Conservation (phyloP, 2,113 vertebrate species). For the Ptychochromis oligacanthus region DNA sequence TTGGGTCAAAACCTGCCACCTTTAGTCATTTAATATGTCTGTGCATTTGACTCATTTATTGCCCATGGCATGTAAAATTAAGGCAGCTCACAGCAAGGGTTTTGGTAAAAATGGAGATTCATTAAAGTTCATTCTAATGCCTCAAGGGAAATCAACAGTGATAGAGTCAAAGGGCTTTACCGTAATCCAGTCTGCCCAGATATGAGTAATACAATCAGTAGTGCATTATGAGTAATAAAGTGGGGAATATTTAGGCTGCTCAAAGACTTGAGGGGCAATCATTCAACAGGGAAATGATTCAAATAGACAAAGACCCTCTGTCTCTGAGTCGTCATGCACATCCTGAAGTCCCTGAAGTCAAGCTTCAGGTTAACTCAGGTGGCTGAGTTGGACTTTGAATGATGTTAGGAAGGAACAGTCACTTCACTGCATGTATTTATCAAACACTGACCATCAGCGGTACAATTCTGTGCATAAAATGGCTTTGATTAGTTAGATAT, state of each 20-base stretch:
- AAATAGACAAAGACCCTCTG: constrained; percentile 61
- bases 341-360: not conserved
- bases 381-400: not conserved
- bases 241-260: constrained; percentile 66
- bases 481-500: not conserved
- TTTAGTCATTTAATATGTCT: constrained; percentile 46
- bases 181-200: constrained; percentile 65
- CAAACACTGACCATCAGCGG: not conserved
- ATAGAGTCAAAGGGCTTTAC: constrained; percentile 65
- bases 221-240: constrained; percentile 76
- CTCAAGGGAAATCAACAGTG: constrained; percentile 76
- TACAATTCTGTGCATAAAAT: not conserved
- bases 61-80: constrained; percentile 46
- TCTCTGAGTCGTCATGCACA: constrained; percentile 17
- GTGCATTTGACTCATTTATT: constrained; percentile 46
- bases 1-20: constrained; percentile 56
- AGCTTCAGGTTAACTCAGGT: not conserved
- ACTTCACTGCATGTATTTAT: not conserved
- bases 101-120: constrained; percentile 68
- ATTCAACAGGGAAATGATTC: constrained; percentile 57
- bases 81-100: constrained; percentile 48
- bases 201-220: constrained; percentile 69
- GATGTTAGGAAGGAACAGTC: not conserved
- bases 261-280: constrained; percentile 54
- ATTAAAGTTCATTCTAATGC: constrained; percentile 74